Evolutionary conservation across 2,888 invertebrate genomes (phyloP), one percentile per base, ranked within the genome.

Genomic region (Campoletis raptor): DNA sequence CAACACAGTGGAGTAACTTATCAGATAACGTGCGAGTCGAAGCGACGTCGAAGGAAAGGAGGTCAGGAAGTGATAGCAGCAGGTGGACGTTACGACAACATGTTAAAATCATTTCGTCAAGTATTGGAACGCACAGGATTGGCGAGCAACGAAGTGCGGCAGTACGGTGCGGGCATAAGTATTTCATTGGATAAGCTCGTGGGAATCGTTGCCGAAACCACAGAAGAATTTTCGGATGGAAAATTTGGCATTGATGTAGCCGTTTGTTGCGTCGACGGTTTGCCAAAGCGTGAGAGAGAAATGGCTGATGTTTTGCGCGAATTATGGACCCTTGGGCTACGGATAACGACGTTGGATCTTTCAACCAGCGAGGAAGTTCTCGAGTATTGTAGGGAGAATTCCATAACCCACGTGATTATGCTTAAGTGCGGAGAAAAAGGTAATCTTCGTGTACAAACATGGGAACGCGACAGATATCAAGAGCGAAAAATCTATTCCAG

Each of bases 1-100:
- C 96, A 96, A 88, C 96, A 96, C 92, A 96, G 96, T 7, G 97
- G 97, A 0, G 95, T 97, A 90, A 95, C 97, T 88, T 97, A 96
- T 92, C 97, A 97, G 93, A 95, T 97, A 89, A 96, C 96, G 4
- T 96, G 96, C 89, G 96, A 96, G 89, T 91, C 95, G 70, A 95
- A 95, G 88, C 95, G 95, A 86, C 96, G 95, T 87, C 95, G 95
- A 79, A 95, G 95, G 87, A 95, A 95, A 85, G 94, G 94, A 24
- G 96, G 95, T 88, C 96, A 95, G 90, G 97, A 96, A 89, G 96
- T 98, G 0, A 95, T 99, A 66, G 98, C 98, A 0, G 97, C 96
- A 9, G 99, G 99, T 0, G 98, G 99, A 57, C 96, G 98, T 90
- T 99, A 99, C 91, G 98, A 99, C 94, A 96, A 96, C 12, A 95